A percentile compares a stretch with the other conserved stretches of the same genome.
These are phyloP conservation scores for Chloropsis hardwickii DNA, from an alignment of 2,113 vertebrate species.

Conservation along the genomic window DNA sequence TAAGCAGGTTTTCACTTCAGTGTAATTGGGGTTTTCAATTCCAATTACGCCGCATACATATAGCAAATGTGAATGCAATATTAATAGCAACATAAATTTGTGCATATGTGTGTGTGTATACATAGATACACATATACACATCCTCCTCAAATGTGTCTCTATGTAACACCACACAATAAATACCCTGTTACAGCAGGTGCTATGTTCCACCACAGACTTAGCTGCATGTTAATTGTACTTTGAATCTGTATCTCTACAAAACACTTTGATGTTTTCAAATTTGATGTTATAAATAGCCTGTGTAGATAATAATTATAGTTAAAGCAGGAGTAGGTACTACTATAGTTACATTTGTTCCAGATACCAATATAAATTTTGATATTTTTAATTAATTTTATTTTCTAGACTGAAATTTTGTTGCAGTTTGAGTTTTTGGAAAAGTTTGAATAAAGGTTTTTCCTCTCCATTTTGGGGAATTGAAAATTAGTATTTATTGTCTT, in stretches of 20 bases:
- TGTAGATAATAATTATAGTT: background rate
- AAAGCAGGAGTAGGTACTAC: background rate
- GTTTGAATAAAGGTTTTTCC: background rate
- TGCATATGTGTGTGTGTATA: background rate
- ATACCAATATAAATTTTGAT: background rate
- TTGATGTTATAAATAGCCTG: background rate
- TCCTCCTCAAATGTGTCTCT: background rate
- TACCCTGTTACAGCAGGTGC: background rate
- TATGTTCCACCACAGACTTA: background rate
- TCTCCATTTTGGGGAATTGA: background rate
- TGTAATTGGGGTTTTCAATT: constrained; percentile 65
- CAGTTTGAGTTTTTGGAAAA: background rate
- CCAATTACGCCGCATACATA: constrained; percentile 30
- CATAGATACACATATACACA: background rate
- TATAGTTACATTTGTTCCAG: background rate
- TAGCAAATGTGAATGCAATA: background rate
- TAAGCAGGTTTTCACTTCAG: constrained; percentile 63
- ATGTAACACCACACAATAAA: background rate
- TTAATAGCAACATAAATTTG: background rate
- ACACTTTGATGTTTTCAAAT: background rate
- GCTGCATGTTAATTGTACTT: background rate
- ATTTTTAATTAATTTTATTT: background rate
- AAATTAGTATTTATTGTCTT: background rate
- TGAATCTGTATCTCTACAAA: background rate
- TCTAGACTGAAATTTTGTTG: background rate